Base-by-base conservation (phyloP, 2,113 vertebrate species). In the Anoura caudifer region DNA sequence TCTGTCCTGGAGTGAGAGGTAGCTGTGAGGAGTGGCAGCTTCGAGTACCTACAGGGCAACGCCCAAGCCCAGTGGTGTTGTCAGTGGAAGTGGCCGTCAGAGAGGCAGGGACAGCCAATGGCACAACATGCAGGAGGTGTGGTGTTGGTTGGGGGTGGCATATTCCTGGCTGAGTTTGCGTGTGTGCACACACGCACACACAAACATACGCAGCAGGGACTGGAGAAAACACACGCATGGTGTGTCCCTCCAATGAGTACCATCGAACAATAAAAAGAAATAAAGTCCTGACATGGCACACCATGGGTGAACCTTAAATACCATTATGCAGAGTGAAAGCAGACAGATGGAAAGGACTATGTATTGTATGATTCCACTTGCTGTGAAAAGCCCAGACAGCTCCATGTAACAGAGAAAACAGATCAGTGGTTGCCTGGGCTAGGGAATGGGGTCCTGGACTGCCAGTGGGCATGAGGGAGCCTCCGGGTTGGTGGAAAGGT, bases 391-490 rank as follows among this genome's bases (percentile, higher is more conserved):
- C 28, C 41, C 54, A 85, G 54, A 33, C 41, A 61, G 33, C 22
- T 19, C 15, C 76, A 36, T 4, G 9, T 4, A 45, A 63, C n/a
- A 36, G 0, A 33, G n/a, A 45, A 89, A 85, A 52, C 19, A 85
- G 24, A 45, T 26, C 5, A 20, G 5, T 5, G 14, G n/a, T 43
- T 45, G 26, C 52, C 50, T 41, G 6, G 4, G 26, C 45, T 52
- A 26, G 61, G 33, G 31, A 0, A 36, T 20, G 4, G 45, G 8
- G 17, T 13, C 1, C 0, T 0, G 38, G 43, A 11, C 19, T 26
- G 38, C 6, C 88, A 33, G 45, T 7, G 14, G 45, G 24, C 16
- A 83, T 31, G 26, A 26, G 24, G 8, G 75, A 63, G 24, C 20
- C 17, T 85, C 20, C 31, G 45, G 56, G 31, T 59, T 26, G 87